Base-by-base conservation (phyloP, 2,797 vertebrate species). In the Chaunax sp. region DNA sequence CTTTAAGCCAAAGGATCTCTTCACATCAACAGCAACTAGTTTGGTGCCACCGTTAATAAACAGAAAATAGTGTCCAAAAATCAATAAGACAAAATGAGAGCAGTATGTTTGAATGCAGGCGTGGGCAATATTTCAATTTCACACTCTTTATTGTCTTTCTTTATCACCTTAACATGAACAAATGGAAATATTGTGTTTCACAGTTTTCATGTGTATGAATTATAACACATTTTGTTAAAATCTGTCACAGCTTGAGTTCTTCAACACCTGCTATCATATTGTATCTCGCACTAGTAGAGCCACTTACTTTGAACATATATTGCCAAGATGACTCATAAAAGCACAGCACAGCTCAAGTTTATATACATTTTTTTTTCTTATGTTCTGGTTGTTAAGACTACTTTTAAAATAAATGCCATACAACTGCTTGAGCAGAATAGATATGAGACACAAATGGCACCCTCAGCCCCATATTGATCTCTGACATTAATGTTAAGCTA, bases 181-280 rank as follows among this genome's bases (percentile, higher is more conserved):
- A 56, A 46, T 56, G 58, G 74, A 64, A 47, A 74, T 70, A 51
- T 45, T 63, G 26, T 37, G n/a, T 52, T 61, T 84, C 69, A 66
- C 78, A 80, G 45, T 61, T 72, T 67, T 46, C 50, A 68, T 45
- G 69, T 76, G 67, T 69, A 83, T 78, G 41, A 61, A 75, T 18
- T 28, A 49, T 74, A 69, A 72, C 78, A 85, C 77, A 35, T 83
- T 86, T 71, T 52, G 16, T 37, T 52, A 18, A 71, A 79, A 66
- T 70, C 58, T 80, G 65, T 84, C 73, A 52, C 64, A 69, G 69
- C 26, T 12, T 55, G 78, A 78, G 57, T 57, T 61, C 55, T 41
- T 38, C 43, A 72, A 77, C 41, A 69, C 65, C 61, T 51, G 16
- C 40, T 49, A 66, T 64, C 63, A 81, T 66, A 57, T 51, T 70